These are phyloP conservation scores for Minunthozetes semirufus DNA, from an alignment of 2,888 invertebrate genomes.

Conservation along the genomic window DNA sequence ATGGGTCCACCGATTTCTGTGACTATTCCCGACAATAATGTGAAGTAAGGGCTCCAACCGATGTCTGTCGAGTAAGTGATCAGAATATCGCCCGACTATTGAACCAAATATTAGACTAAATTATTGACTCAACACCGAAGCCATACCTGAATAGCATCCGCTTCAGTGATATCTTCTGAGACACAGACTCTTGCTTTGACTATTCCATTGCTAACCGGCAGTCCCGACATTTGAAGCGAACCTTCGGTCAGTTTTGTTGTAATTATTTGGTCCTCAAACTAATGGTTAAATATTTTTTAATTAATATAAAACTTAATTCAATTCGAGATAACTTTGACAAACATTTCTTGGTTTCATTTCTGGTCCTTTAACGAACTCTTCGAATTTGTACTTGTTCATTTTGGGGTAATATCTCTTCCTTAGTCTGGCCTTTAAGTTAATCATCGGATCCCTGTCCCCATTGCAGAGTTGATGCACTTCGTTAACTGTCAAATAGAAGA, in stretches of 20 bases:
- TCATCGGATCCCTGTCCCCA: conserved; percentile 12
- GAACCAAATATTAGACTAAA: neutral
- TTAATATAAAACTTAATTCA: too few relatives aligned
- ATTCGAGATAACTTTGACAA: too few relatives aligned
- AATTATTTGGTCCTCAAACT: neutral
- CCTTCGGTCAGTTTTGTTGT: neutral
- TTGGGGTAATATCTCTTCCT: conserved; percentile 1
- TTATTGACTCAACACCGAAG: neutral
- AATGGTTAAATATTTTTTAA: neutral
- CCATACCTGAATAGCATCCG: conserved; percentile 25
- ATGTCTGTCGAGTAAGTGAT: conserved; percentile 71
- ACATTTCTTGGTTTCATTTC: conserved; percentile 30
- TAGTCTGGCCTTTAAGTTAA: neutral
- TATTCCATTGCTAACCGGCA: conserved; percentile 25
- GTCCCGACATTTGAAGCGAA: neutral
- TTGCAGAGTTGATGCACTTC: conserved; percentile 59
- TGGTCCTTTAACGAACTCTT: conserved; percentile 19
- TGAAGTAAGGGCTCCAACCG: conserved; percentile 79
- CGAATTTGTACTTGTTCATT: conserved; percentile 20
- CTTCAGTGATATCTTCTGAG: conserved; percentile 29
- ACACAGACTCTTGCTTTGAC: conserved; percentile 31
- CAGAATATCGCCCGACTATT: conserved; percentile 60
- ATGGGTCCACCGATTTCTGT: conserved; percentile 76
- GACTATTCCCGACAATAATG: conserved; percentile 66
- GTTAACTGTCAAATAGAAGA: conserved; percentile 61